Evolutionary conservation across 2,888 invertebrate genomes (phyloP), one percentile per base, ranked within the genome.

Genomic region (Lomographa bimaculata): DNA sequence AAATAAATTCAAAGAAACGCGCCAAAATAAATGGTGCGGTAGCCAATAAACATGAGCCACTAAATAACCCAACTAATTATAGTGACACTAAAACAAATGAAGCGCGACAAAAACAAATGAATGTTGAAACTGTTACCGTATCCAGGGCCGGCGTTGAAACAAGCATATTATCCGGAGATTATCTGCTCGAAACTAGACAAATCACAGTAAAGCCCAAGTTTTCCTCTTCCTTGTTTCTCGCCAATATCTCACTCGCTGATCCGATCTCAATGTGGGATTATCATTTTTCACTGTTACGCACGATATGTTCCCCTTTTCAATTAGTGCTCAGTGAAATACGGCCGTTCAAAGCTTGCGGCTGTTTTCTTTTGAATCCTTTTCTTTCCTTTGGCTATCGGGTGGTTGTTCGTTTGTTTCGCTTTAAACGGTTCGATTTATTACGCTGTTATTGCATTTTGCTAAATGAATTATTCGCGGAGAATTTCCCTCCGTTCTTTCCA

Each of bases 301-400:
- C 53, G 43, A 48, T 54, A 40, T 42, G 35, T 49, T 42, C 37
- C 34, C 55, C 39, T 56, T 60, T 60, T 54, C 62, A 68, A 66
- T 67, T 69, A 69, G 62, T 43, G 54, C 36, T 33, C 18, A 7
- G 44, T 61, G 65, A 67, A 54, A 60, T 60, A 69, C 63, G 41
- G 57, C 44, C 40, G 44, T 38, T 51, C 46, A 46, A 52, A 46
- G 46, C 53, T 26, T 36, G n/a, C n/a, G n/a, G n/a, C 18, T 37
- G 25, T 34, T 32, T 43, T 25, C 33, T 38, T 43, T 37, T 24
- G 10, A 23, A 29, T 40, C 20, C 7, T 26, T 17, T 28, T 36
- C 35, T 26, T 32, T 37, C 21, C 14, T 42, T 34, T 43, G 21
- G 26, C 21, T 18, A 26, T 34, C 28, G 34, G 30, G 27, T 28